A percentile compares a stretch with the other conserved stretches of the same genome.
phyloP scores from a whole-genome alignment of 2,888 invertebrate species.

The Lasioglossum marginatum region DNA sequence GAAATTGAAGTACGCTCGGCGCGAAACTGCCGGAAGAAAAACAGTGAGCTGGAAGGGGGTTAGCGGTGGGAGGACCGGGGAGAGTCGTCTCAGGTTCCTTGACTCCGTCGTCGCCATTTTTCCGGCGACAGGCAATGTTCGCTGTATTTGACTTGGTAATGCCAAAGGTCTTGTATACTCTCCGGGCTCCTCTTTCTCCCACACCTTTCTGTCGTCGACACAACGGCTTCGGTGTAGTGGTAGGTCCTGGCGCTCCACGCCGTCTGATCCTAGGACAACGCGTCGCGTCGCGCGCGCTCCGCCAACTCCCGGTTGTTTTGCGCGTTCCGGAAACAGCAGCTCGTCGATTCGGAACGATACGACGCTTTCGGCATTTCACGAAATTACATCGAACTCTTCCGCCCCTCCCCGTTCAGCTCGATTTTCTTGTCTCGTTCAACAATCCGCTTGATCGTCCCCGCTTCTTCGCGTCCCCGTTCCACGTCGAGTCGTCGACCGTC shows the following conservation, averaged over 20 bases:
- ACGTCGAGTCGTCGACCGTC: constrained; percentile 16
- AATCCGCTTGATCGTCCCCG: constrained; percentile 46
- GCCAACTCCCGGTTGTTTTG: constrained; percentile 14
- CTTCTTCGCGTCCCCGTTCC: constrained; percentile 28
- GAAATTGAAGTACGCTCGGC: constrained; percentile 70
- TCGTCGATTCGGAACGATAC: constrained; percentile 67
- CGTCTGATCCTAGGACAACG: constrained; percentile 69
- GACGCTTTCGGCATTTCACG: constrained; percentile 53
- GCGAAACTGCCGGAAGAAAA: constrained; percentile 22
- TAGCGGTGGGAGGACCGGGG: constrained; percentile 16
- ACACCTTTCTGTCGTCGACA: constrained; percentile 52
- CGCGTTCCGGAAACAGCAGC: constrained; percentile 45
- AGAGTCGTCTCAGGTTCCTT: constrained; percentile 74
- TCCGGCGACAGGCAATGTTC: constrained; percentile 76
- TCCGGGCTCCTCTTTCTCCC: constrained; percentile 54
- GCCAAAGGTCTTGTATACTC: constrained; percentile 74
- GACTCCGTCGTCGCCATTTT: constrained; percentile 78
- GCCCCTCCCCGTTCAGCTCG: constrained; percentile 18
- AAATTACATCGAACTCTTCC: constrained; percentile 50
- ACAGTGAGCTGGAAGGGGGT: constrained; percentile 12
- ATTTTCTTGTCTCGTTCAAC: constrained; percentile 33
- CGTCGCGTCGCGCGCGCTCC: constrained; percentile 27
- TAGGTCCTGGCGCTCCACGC: constrained; percentile 74
- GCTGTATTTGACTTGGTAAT: constrained; percentile 83
- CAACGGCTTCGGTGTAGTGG: constrained; percentile 75